Percentiles rank a stretch among this genome's conserved stretches.
These are phyloP conservation scores for Micropoecilia bifurca DNA, from an alignment of 2,797 vertebrate species.

Conservation along the genomic window DNA sequence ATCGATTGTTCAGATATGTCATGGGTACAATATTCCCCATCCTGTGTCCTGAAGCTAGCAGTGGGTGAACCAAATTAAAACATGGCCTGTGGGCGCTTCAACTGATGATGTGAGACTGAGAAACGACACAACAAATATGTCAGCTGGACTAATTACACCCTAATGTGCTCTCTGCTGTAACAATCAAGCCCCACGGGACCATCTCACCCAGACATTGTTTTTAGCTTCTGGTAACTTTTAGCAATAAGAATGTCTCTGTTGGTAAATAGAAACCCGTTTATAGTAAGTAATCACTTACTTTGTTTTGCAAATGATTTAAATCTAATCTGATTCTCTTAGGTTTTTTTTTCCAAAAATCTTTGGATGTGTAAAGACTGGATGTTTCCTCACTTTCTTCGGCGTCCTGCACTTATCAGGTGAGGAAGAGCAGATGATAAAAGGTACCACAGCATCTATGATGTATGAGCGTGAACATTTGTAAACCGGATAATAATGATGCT, in stretches of 20 bases:
- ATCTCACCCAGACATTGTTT: not conserved
- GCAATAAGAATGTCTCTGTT: not conserved
- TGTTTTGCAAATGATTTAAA: not conserved
- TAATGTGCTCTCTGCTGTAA: conserved; percentile 9
- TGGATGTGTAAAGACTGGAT: not conserved
- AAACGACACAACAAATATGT: conserved; percentile 27
- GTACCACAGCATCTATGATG: conserved; percentile 22
- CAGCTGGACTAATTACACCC: conserved; percentile 17
- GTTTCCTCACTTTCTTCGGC: not conserved
- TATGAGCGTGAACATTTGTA: not conserved
- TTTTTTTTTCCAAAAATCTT: not conserved
- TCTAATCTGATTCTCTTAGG: not conserved
- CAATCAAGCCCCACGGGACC: conserved; percentile 10
- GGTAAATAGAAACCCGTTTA: not conserved
- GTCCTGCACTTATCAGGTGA: not conserved
- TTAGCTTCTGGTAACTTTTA: not conserved
- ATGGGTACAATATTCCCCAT: conserved; percentile 21
- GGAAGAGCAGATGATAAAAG: conserved; percentile 20
- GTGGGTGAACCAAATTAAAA: conserved; percentile 39
- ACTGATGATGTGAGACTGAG: conserved; percentile 33
- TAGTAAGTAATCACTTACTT: not conserved
- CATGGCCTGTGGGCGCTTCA: conserved; percentile 25
- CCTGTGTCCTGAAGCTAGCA: conserved; percentile 21
- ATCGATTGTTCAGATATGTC: conserved; percentile 12
- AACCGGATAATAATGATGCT: conserved; percentile 22